phyloP scores from a whole-genome alignment of 2,888 invertebrate genomes.

The Plagodis pulveraria region DNA sequence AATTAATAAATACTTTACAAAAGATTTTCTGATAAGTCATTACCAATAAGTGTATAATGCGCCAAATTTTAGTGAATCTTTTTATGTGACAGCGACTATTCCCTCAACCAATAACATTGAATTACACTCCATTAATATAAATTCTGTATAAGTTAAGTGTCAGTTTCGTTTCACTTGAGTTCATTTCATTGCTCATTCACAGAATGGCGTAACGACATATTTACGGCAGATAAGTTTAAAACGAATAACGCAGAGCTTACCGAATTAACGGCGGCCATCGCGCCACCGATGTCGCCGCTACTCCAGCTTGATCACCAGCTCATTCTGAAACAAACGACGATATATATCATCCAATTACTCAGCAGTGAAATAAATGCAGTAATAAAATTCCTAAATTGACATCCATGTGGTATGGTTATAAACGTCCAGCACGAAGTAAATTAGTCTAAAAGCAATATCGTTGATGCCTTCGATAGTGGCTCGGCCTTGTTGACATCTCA shows the following conservation, averaged over 20 bases:
- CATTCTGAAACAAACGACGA: constrained; percentile 74
- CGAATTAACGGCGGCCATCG: constrained; percentile 88
- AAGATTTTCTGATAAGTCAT: constrained; percentile 46
- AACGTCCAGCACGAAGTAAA: constrained; percentile 65
- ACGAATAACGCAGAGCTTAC: constrained; percentile 67
- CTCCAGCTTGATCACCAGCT: constrained; percentile 51
- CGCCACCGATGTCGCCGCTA: constrained; percentile 68
- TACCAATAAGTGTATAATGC: constrained; percentile 66
- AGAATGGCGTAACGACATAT: constrained; percentile 25
- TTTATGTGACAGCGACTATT: constrained; percentile 54
- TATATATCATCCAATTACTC: constrained; percentile 38
- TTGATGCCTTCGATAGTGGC: constrained; percentile 62
- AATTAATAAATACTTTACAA: constrained; percentile 32
- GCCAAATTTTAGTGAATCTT: constrained; percentile 53
- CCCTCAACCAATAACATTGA: constrained; percentile 47
- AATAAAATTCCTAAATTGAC: constrained; percentile 23
- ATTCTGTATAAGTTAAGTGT: constrained; percentile 42
- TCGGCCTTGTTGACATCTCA: constrained; percentile 74
- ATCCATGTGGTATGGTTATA: constrained; percentile 40
- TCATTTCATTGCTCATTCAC: constrained; percentile 33
- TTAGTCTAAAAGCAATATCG: constrained; percentile 72
- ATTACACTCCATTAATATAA: constrained; percentile 54
- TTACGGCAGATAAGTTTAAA: constrained; percentile 26
- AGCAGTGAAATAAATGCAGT: constrained; percentile 17
- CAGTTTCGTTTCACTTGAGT: constrained; percentile 37